Conservation (phyloP, 2,888 invertebrate genomes). For the Itoplectis maculator region DNA sequence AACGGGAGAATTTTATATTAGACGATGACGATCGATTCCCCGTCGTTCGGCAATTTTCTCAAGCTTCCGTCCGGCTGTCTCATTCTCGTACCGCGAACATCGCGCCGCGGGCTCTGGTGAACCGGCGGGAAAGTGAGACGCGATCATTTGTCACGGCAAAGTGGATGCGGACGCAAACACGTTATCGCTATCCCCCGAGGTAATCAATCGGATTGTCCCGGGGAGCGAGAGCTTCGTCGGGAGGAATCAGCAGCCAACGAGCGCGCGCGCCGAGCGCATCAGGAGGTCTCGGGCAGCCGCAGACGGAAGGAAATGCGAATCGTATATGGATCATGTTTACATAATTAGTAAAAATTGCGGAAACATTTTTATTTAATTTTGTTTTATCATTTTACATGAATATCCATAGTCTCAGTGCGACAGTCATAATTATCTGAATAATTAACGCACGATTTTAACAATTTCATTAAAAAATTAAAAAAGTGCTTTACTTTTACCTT, state of each 20-base stretch:
- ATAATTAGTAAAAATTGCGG: too few species aligned
- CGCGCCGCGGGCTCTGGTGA: conserved; percentile 4
- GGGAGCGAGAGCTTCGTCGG: conserved; percentile 66
- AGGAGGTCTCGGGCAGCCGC: conserved; percentile 2
- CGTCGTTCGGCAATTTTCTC: not conserved
- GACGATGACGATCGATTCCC: not conserved
- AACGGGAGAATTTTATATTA: not conserved
- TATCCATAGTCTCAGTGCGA: too few species aligned
- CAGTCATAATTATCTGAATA: too few species aligned
- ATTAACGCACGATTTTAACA: too few species aligned
- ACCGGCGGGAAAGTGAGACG: conserved; percentile 51
- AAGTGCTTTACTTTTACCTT: too few species aligned
- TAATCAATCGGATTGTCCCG: conserved; percentile 76
- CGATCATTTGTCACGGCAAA: conserved; percentile 78
- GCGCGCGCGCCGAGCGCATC: conserved; percentile 29
- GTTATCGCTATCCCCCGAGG: conserved; percentile 76
- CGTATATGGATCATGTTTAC: not conserved
- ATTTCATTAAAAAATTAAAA: too few species aligned
- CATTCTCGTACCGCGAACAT: conserved; percentile 21
- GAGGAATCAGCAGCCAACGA: conserved; percentile 55
- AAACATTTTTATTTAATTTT: not conserved
- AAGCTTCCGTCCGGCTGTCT: not conserved
- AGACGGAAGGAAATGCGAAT: not conserved
- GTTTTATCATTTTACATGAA: too few species aligned
- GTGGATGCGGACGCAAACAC: conserved; percentile 78